These are phyloP conservation scores for Thripadectes ignobilis DNA, from an alignment of 2,797 vertebrate species.

Conservation along the genomic window DNA sequence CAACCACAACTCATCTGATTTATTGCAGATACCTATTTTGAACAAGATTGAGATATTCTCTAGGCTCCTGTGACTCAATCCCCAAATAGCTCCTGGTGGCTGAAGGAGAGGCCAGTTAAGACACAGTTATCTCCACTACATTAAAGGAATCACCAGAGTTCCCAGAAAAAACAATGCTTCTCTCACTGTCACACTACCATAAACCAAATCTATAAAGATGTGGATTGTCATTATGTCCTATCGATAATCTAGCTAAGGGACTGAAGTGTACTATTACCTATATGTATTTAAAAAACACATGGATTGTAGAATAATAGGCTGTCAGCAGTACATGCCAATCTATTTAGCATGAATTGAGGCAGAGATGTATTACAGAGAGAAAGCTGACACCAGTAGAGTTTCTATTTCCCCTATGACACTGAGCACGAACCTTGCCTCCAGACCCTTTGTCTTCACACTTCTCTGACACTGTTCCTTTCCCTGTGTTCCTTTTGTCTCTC, in stretches of 20 bases:
- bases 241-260: not conserved
- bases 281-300: not conserved
- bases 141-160: not conserved
- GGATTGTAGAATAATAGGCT: slow-evolving; percentile 21
- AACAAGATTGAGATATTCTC: not conserved
- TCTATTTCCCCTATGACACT: slow-evolving; percentile 43
- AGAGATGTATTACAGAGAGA: slow-evolving; percentile 51
- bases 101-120: not conserved
- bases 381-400: slow-evolving; percentile 41
- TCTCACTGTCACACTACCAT: not conserved
- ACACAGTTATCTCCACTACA: not conserved
- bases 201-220: not conserved
- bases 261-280: not conserved
- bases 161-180: not conserved
- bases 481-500: slow-evolving; percentile 32
- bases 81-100: not conserved
- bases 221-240: not conserved
- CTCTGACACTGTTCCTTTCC: slow-evolving; percentile 47
- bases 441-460: slow-evolving; percentile 65
- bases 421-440: slow-evolving; percentile 39
- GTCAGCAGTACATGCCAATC: slow-evolving; percentile 46
- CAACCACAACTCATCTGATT: not conserved
- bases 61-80: not conserved
- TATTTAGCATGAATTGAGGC: slow-evolving; percentile 45
- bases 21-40: not conserved